A percentile compares a stretch with the other conserved stretches of the same genome.
Evolutionary conservation across 2,113 vertebrate genomes (phyloP).

Genomic region (Lucifuga dentata): DNA sequence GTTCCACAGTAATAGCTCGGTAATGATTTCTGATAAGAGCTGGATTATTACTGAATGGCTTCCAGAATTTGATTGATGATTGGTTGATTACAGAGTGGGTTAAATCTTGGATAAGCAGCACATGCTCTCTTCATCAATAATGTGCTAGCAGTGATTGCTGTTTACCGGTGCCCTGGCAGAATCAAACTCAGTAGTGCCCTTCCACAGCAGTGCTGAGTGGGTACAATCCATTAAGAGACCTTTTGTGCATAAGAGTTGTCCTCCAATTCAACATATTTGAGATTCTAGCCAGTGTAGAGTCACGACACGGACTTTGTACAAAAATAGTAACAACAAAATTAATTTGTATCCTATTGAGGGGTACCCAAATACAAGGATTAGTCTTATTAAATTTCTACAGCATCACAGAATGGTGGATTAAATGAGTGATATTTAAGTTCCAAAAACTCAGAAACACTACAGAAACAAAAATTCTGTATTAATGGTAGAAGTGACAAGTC

Average conservation of each 20-base stretch:
- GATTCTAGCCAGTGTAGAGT: neutral
- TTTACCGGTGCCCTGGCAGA: constrained; percentile 2
- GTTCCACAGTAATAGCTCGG: constrained; percentile 26
- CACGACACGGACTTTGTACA: no score
- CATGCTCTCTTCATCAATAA: constrained; percentile 32
- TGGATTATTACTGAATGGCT: constrained; percentile 13
- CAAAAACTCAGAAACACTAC: no score
- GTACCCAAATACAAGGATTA: no score
- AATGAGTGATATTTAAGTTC: no score
- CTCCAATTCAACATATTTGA: neutral
- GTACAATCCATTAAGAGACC: constrained; percentile 15
- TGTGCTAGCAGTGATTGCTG: constrained; percentile 43
- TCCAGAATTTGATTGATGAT: constrained; percentile 36
- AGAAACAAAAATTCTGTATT: no score
- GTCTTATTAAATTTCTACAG: no score
- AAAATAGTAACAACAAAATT: neutral
- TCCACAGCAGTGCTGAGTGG: neutral
- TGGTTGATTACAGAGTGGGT: constrained; percentile 59
- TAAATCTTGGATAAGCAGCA: constrained; percentile 30
- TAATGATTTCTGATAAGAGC: constrained; percentile 43
- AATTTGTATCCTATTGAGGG: no score
- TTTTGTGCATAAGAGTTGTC: neutral
- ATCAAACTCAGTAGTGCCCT: constrained; percentile 22
- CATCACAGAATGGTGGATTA: no score
- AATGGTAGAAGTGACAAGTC: no score